phyloP scores from a whole-genome alignment of 2,888 invertebrate genomes.

The Rhogogaster chlorosoma region DNA sequence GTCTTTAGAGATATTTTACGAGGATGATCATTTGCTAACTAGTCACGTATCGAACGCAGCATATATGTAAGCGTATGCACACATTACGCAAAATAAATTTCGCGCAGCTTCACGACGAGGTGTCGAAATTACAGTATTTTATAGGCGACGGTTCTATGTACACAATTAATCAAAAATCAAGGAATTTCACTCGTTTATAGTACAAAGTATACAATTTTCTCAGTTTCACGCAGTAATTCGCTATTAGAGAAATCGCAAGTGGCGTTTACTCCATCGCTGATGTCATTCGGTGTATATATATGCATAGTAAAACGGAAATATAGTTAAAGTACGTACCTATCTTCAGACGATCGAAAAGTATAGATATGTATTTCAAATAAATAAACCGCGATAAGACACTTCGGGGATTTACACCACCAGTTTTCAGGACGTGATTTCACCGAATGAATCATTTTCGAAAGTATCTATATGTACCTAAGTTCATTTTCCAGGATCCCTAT shows the following conservation, averaged over 20 bases:
- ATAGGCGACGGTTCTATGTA: background rate
- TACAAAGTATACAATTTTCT: background rate
- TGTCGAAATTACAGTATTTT: background rate
- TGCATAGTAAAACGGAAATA: background rate
- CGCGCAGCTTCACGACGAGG: background rate
- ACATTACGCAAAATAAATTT: conserved; percentile 39
- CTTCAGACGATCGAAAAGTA: background rate
- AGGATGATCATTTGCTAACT: background rate
- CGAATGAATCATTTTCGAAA: conserved; percentile 35
- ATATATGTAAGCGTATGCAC: background rate
- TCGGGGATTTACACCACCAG: conserved; percentile 21
- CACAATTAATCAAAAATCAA: background rate
- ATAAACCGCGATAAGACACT: conserved; percentile 18
- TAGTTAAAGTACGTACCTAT: background rate
- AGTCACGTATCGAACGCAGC: conserved; percentile 10
- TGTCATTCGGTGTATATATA: conserved; percentile 11
- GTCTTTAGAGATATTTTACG: background rate
- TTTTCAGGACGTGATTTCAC: conserved; percentile 30
- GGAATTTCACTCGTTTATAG: background rate
- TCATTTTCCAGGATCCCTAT: conserved; percentile 53
- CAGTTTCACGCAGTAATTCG: background rate
- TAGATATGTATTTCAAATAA: background rate
- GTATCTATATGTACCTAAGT: background rate
- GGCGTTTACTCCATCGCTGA: background rate
- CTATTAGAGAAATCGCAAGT: background rate